Conservation (phyloP, 2,113 vertebrate genomes). For the Otolemur garnettii region DNA sequence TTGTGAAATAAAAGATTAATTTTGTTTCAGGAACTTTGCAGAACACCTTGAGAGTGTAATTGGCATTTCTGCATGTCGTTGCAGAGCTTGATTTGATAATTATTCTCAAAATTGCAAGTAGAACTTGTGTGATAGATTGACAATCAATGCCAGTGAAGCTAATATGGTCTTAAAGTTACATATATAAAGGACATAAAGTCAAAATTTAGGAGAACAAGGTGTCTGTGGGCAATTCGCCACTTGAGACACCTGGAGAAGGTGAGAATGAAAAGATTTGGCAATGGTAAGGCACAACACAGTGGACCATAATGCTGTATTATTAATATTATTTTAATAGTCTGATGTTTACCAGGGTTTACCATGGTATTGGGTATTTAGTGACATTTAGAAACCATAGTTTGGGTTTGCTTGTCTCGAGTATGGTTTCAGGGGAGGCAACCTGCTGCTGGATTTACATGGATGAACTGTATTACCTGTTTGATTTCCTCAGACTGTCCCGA, state of each 20-base stretch:
- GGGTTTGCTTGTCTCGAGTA: background rate
- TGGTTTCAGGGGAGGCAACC: conserved; percentile 4
- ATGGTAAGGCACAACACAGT: background rate
- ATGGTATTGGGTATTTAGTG: background rate
- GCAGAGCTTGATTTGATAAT: conserved; percentile 12
- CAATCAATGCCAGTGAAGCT: background rate
- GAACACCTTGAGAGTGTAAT: conserved; percentile 1
- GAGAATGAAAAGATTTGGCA: background rate
- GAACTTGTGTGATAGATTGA: background rate
- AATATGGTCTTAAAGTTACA: background rate
- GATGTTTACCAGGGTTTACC: background rate
- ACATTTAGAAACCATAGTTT: background rate
- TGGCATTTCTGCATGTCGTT: conserved; percentile 21
- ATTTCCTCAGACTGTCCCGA: background rate
- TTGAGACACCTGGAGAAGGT: background rate
- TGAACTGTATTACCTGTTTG: background rate
- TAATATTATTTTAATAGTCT: conserved; percentile 24
- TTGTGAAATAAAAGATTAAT: conserved; percentile 47
- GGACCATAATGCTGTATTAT: background rate
- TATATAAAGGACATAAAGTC: background rate
- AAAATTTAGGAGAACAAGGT: background rate
- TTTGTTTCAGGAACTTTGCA: conserved; percentile 58
- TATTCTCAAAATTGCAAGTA: background rate
- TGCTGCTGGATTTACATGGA: background rate
- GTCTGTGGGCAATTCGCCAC: background rate